Percentiles rank a stretch among this genome's conserved stretches.
Conservation (phyloP, 2,888 invertebrate species). For the Cephus nigrinus region DNA sequence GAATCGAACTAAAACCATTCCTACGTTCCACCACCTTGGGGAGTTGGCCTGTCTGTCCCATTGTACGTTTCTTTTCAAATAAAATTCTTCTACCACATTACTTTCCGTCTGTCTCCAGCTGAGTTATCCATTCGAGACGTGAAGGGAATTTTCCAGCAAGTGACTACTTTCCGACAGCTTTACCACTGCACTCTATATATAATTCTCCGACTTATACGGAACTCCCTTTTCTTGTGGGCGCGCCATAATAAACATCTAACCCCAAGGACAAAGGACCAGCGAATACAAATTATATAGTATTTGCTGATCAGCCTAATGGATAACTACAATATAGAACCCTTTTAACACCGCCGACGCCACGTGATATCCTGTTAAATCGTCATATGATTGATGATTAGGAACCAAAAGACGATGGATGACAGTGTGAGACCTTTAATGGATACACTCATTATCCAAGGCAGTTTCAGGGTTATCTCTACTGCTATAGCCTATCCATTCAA, state of each 20-base stretch:
- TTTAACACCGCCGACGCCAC: conserved; percentile 7
- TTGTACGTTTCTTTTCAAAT: neutral
- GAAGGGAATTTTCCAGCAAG: neutral
- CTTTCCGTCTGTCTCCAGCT: neutral
- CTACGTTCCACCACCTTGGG: neutral
- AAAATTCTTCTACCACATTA: neutral
- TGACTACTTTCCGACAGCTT: neutral
- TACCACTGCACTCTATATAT: neutral
- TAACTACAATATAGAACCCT: conserved; percentile 10
- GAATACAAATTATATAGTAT: neutral
- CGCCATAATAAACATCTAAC: neutral
- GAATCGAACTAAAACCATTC: neutral
- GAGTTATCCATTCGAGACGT: neutral
- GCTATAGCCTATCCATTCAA: neutral
- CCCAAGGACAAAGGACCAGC: too few species aligned
- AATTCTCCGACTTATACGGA: neutral
- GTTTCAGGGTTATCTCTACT: neutral
- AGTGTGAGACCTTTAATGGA: conserved; percentile 2
- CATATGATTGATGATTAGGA: conserved; percentile 17
- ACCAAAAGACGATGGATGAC: neutral
- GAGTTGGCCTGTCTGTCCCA: neutral
- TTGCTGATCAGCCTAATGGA: conserved; percentile 22
- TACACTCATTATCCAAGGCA: conserved; percentile 5
- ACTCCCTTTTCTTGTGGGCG: neutral
- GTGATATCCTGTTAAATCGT: conserved; percentile 18